phyloP scores from a whole-genome alignment of 2,797 vertebrate genomes.

The Chrosomus eos region DNA sequence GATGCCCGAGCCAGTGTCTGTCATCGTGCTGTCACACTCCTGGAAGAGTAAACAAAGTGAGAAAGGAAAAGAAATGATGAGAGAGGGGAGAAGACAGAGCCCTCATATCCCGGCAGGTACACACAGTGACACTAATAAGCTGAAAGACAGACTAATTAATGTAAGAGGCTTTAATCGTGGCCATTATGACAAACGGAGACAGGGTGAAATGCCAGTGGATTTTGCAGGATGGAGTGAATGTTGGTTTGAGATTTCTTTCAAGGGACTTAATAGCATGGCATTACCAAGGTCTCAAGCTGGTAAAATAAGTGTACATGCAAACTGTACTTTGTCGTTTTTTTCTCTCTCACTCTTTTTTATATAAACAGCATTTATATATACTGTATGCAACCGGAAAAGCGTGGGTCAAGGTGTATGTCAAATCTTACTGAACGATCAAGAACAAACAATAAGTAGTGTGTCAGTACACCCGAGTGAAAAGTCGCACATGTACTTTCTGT shows the following conservation, averaged over 20 bases:
- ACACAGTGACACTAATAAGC: slow-evolving; percentile 31
- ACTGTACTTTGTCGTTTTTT: not conserved
- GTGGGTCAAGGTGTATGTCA: not conserved
- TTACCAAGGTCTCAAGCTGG: slow-evolving; percentile 18
- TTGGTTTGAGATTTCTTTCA: not conserved
- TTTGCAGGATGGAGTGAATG: not conserved
- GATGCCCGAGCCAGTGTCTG: slow-evolving; percentile 23
- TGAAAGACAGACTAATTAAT: slow-evolving; percentile 34
- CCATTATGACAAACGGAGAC: slow-evolving; percentile 31
- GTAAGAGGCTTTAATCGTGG: slow-evolving; percentile 33
- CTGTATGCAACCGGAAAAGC: not conserved
- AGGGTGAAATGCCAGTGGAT: not conserved
- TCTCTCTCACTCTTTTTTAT: not conserved
- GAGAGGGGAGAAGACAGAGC: not conserved
- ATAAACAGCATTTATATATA: not conserved
- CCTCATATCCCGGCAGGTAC: slow-evolving; percentile 16
- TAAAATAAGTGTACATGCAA: not conserved
- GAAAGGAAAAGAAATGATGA: not conserved
- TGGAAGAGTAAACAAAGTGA: slow-evolving; percentile 7
- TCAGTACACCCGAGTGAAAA: slow-evolving; percentile 10
- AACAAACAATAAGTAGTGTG: slow-evolving; percentile 15
- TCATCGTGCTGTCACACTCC: slow-evolving; percentile 8
- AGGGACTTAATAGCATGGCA: not conserved
- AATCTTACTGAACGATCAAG: slow-evolving; percentile 6
- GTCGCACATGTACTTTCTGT: not conserved